Evolutionary conservation across 2,113 vertebrate species (phyloP).

Genomic region (Erythrocercus mccallii): DNA sequence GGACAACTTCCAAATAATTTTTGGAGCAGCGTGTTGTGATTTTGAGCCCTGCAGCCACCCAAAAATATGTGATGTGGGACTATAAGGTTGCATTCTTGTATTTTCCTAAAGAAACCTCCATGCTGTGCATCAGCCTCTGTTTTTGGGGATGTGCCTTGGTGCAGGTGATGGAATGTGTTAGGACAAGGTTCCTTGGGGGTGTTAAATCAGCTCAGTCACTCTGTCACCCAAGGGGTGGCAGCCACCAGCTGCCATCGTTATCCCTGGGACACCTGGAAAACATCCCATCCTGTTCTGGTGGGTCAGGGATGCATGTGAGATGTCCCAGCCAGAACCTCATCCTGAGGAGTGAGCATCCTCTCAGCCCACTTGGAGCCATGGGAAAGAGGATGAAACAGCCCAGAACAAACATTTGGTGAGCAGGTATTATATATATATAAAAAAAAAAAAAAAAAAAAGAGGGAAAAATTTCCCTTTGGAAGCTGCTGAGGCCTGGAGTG

Average conservation of each 20-base stretch:
- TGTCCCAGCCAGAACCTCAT: neutral
- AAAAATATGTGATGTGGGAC: neutral
- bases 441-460: neutral
- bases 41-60: neutral
- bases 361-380: neutral
- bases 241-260: neutral
- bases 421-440: neutral
- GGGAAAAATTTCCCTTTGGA: neutral
- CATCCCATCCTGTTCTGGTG: neutral
- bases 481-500: slow-evolving; percentile 56
- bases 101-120: neutral
- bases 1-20: neutral
- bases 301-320: neutral
- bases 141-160: neutral
- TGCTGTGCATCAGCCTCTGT: neutral
- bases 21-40: neutral
- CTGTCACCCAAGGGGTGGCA: neutral
- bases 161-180: neutral
- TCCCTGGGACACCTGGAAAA: neutral
- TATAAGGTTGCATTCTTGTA: neutral
- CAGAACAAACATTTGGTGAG: neutral
- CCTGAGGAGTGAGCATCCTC: neutral
- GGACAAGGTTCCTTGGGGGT: fast-evolving
- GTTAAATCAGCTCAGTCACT: neutral
- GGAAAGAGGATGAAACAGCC: neutral